A percentile compares a stretch with the other conserved stretches of the same genome.
These are phyloP conservation scores for Drosophila crucigera DNA, from an alignment of 2,888 invertebrate genomes.

Conservation along the genomic window DNA sequence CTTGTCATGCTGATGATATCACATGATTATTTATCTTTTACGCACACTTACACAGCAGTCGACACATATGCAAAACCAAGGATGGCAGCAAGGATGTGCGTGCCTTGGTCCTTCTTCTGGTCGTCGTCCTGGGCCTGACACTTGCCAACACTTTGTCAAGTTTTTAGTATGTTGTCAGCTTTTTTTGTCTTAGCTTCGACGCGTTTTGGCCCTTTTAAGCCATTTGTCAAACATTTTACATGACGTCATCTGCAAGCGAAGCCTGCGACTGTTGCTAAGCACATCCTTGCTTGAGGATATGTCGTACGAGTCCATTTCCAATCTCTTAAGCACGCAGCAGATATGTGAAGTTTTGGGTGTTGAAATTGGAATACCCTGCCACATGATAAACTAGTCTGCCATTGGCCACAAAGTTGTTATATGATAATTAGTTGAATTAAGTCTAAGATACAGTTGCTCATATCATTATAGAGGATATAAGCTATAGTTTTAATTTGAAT, in stretches of 20 bases:
- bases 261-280: constrained; percentile 23
- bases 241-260: constrained; percentile 69
- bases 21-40: constrained; percentile 80
- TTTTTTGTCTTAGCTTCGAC: constrained; percentile 42
- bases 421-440: not conserved
- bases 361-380: not conserved
- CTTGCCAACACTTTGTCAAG: constrained; percentile 80
- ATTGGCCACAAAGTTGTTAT: not conserved
- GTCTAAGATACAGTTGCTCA: not conserved
- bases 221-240: constrained; percentile 75
- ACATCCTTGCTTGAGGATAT: constrained; percentile 3
- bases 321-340: not conserved
- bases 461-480: not conserved
- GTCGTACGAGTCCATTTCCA: constrained; percentile 7
- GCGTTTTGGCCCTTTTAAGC: constrained; percentile 61
- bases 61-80: constrained; percentile 73
- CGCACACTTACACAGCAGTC: constrained; percentile 72
- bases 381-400: not conserved
- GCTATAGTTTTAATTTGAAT: not conserved
- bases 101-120: constrained; percentile 10
- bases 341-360: not conserved
- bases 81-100: constrained; percentile 54
- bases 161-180: constrained; percentile 79
- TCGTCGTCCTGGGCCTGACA: constrained; percentile 60
- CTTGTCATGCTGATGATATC: constrained; percentile 64